Conservation (phyloP, 2,113 vertebrate genomes). For the Phoxinus phoxinus region DNA sequence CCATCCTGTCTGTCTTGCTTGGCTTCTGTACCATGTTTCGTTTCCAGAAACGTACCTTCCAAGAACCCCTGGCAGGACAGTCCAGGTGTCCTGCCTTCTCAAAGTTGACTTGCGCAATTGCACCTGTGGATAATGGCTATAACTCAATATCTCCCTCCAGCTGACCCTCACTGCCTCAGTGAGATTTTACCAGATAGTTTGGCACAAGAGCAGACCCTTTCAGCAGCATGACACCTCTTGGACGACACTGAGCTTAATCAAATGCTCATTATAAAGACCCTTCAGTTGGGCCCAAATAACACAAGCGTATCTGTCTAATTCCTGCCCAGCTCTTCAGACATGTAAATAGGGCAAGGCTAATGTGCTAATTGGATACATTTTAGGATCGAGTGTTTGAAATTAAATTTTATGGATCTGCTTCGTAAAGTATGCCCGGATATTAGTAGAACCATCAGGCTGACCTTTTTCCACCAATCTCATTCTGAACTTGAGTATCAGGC, state of each 20-base stretch:
- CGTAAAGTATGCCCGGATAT: slow-evolving; percentile 11
- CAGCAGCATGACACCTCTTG: slow-evolving; percentile 16
- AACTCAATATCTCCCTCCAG: not conserved
- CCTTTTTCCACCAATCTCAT: not conserved
- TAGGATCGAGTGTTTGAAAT: slow-evolving; percentile 33
- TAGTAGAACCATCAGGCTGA: not conserved
- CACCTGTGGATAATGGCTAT: not conserved
- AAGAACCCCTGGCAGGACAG: not conserved
- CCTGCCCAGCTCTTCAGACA: not conserved
- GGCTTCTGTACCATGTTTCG: not conserved
- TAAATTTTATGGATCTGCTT: slow-evolving; percentile 29
- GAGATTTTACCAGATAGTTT: not conserved
- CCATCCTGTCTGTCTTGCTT: not conserved
- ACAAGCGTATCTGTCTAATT: slow-evolving; percentile 15
- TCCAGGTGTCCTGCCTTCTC: not conserved
- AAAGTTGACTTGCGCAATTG: not conserved
- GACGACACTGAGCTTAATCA: slow-evolving; percentile 33
- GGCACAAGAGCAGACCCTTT: slow-evolving; percentile 18
- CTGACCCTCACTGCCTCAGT: not conserved
- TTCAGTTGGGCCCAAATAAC: not conserved
- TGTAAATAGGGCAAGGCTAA: not conserved
- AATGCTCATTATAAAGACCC: slow-evolving; percentile 29
- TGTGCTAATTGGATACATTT: slow-evolving; percentile 31
- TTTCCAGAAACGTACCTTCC: not conserved
- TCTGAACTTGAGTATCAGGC: not conserved